These are phyloP conservation scores for Thumatha senex DNA, from an alignment of 2,888 invertebrate species.

Conservation along the genomic window DNA sequence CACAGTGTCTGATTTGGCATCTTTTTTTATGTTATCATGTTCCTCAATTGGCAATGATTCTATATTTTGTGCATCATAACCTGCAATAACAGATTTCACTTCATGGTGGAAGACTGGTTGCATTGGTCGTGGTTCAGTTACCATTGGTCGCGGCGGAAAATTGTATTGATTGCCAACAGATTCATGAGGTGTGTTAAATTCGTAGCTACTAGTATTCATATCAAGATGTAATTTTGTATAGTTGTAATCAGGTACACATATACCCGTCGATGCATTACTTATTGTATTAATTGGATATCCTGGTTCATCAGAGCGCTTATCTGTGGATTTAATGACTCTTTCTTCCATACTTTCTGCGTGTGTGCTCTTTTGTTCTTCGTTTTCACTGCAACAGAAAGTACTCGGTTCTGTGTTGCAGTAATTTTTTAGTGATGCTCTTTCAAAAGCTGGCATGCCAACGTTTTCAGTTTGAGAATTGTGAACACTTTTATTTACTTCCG, in stretches of 20 bases:
- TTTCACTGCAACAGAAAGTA: neutral
- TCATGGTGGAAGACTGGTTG: neutral
- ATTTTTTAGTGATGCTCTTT: neutral
- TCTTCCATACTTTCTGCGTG: too few relatives aligned
- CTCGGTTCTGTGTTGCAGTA: neutral
- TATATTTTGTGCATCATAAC: constrained; percentile 6
- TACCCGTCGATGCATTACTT: neutral
- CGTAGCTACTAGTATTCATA: neutral
- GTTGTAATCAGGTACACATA: neutral
- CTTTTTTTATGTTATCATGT: neutral
- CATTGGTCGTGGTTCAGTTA: constrained; percentile 3
- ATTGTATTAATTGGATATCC: too few relatives aligned
- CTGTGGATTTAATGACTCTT: too few relatives aligned
- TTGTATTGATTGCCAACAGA: neutral
- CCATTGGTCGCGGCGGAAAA: neutral
- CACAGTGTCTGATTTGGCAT: constrained; percentile 1
- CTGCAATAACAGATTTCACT: constrained; percentile 7
- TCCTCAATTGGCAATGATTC: constrained; percentile 8
- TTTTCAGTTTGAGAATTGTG: neutral
- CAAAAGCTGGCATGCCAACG: neutral
- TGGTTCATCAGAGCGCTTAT: too few relatives aligned
- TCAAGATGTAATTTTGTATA: constrained; percentile 1
- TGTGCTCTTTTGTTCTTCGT: neutral
- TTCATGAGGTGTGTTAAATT: neutral
- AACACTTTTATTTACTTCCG: neutral